Base-by-base conservation (phyloP, 2,797 vertebrate genomes). In the Masticophis lateralis region DNA sequence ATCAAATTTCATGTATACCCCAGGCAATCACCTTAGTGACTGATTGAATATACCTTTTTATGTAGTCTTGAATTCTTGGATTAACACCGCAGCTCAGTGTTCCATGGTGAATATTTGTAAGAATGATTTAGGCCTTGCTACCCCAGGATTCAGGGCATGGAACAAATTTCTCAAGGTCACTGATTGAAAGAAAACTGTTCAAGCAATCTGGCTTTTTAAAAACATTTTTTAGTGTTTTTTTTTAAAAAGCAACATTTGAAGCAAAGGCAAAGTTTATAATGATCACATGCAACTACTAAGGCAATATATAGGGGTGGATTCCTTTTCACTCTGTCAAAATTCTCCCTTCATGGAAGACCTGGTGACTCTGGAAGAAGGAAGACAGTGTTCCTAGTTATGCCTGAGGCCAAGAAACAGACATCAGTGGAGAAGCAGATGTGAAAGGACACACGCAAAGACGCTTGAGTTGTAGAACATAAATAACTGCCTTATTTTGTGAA, bases 401-500 rank as follows among this genome's bases (percentile, higher is more conserved):
- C 2, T 18, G 69, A 61, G 93, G 87, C 88, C 88, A 94, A 93
- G 87, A 95, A 92, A 92, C 37, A 90, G 94, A 90, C 90, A 94
- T 93, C 92, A 96, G 51, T 37, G 90, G 60, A 63, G 93, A 94
- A 90, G 74, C 91, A 51, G 47, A 94, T 93, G 92, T 87, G 53
- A 90, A 94, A 95, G 93, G 88, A 93, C 94, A 86, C 51, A 59
- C 22, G 37, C 66, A 93, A 95, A 61, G n/a, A 56, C 93, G 47
- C 69, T 87, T 94, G 57, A 93, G 91, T 95, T 94, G 94, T 94
- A 94, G 93, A 94, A 93, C 96, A 57, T 92, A 90, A 93, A 37
- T 79, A 94, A 92, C 91, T 86, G 69, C 51, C 90, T 95, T 32
- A 10, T 91, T 51, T 20, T 83, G 60, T 27, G 25, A 53, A 92